Conservation (phyloP, 2,797 vertebrate species). For the Anabacerthia variegaticeps region DNA sequence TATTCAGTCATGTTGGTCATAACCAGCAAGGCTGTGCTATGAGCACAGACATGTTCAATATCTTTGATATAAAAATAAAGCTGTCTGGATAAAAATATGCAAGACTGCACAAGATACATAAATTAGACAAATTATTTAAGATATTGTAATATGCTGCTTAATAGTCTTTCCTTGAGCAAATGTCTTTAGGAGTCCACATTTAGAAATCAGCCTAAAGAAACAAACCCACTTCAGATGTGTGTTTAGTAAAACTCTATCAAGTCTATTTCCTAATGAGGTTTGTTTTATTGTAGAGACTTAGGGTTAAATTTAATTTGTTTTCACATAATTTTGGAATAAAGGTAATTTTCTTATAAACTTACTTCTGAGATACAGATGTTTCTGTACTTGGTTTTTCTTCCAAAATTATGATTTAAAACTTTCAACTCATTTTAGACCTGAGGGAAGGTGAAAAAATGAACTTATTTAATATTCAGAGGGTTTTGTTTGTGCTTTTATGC, state of each 20-base stretch:
- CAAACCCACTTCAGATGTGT: not conserved
- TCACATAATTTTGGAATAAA: not conserved
- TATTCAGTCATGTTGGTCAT: not conserved
- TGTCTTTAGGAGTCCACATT: not conserved
- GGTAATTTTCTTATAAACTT: not conserved
- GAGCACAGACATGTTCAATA: not conserved
- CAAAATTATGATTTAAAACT: not conserved
- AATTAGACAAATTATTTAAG: not conserved
- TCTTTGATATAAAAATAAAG: not conserved
- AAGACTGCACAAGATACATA: not conserved
- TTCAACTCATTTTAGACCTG: not conserved
- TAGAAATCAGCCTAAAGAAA: not conserved
- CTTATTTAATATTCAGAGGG: not conserved
- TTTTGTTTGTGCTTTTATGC: not conserved
- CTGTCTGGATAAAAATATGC: not conserved
- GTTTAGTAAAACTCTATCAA: not conserved
- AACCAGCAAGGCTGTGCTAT: not conserved
- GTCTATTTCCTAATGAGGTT: not conserved
- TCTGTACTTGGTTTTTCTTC: not conserved
- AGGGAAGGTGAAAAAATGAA: not conserved
- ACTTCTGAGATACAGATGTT: not conserved
- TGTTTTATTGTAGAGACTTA: not conserved
- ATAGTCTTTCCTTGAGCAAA: not conserved
- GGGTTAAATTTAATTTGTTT: not conserved
- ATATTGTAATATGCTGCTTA: not conserved